Base-by-base conservation (phyloP, 2,888 invertebrate species). In the Andrena marginata region DNA sequence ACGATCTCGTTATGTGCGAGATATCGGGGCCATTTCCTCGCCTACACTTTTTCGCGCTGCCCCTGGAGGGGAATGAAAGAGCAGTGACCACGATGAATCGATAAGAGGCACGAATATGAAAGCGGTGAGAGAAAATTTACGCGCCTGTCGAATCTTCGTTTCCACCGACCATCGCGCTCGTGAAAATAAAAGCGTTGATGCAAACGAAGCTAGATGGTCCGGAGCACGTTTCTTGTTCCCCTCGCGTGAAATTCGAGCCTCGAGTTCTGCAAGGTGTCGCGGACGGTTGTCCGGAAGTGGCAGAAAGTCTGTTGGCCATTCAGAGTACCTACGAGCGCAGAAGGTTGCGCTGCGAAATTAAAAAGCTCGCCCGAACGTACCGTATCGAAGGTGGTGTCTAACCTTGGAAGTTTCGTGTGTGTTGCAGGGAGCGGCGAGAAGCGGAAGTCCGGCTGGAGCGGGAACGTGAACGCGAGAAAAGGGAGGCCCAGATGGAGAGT, bases 371-470 rank as follows among this genome's bases (percentile, higher is more conserved):
- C 42, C 42, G 42, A 42, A 42, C 16, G 13, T 42, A 42, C 42
- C 42, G 42, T 42, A 5, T 42, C 42, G 42, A 42, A 42, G 16
- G 16, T 42, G 42, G 26, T 51, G 63, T 48, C 79, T 80, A 80
- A 81, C 80, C 81, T 73, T 74, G 80, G 74, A 80, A 81, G 54
- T 75, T 82, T 71, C 68, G 49, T 73, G 26, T 73, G 62, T 54
- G 29, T 80, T 89, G 77, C 93, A 95, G 96, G 92, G 96, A 96
- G 89, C 95, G 96, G 92, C 96, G 97, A 91, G 96, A 96, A 92
- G 96, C 96, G 94, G 96, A 96, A 93, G 96, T 95, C 89, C 95
- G 96, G 89, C 88, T 95, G 86, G 95, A 95, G 94, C 69, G 56
- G 23, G 95, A 96, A 92, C 95, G 96, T 93, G 96, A 96, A 89